Conservation (phyloP, 2,113 vertebrate genomes). For the Amblyornis subalaris region DNA sequence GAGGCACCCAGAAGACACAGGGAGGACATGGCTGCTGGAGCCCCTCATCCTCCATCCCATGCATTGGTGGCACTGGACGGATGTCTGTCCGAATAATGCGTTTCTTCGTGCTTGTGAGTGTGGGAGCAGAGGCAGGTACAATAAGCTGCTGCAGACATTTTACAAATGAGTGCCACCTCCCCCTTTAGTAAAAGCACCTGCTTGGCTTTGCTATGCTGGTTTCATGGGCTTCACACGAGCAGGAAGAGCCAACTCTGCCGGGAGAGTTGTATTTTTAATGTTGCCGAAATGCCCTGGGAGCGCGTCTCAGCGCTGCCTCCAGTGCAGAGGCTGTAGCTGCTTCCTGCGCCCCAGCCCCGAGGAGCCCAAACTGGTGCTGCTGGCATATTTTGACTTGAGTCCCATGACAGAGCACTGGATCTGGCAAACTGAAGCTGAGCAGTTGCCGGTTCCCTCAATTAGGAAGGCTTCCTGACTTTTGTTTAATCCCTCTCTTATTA, state of each 20-base stretch:
- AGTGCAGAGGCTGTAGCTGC: not conserved
- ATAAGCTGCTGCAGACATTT: not conserved
- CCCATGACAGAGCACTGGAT: not conserved
- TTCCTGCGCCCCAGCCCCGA: not conserved
- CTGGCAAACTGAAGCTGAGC: not conserved
- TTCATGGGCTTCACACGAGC: not conserved
- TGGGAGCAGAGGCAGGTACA: not conserved
- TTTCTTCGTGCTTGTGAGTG: not conserved
- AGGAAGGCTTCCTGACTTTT: not conserved
- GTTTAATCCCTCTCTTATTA: conserved; percentile 18
- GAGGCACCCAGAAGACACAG: not conserved
- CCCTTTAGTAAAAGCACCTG: not conserved
- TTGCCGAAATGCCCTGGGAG: not conserved
- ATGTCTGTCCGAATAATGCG: accelerated
- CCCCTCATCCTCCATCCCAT: accelerated
- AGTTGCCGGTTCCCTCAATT: not conserved
- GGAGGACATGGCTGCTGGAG: not conserved
- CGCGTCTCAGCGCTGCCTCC: accelerated
- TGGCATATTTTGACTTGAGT: accelerated
- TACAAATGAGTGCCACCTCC: not conserved
- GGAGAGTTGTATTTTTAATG: not conserved
- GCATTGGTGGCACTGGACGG: not conserved
- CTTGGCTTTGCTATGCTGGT: not conserved
- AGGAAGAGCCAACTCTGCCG: not conserved
- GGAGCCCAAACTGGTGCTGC: conserved; percentile 2